Base-by-base conservation (phyloP, 2,888 invertebrate genomes). In the Sphinx pinastri region DNA sequence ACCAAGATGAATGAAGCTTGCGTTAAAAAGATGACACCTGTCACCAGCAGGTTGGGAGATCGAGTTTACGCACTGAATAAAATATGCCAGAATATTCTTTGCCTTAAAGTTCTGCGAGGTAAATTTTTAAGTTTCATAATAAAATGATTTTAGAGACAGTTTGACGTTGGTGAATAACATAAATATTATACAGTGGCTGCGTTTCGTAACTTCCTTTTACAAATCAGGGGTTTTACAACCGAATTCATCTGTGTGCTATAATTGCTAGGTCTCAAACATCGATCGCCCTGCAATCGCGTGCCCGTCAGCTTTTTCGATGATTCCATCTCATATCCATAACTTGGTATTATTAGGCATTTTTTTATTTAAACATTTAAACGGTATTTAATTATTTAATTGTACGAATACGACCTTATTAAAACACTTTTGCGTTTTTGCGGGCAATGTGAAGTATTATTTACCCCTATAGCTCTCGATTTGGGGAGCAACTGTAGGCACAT, bases 21-120 rank as follows among this genome's bases (percentile, higher is more conserved):
- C 70, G 68, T 70, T 67, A 77, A 76, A 79, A 72, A 77, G 73
- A 73, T 75, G 79, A 77, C 72, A 49, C 51, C 67, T 69, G 74
- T 79, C 76, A 75, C 49, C 7, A 16, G 47, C 63, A 63, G 63
- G 63, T 63, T 47, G 63, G 60, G 11, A 10, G 13, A 14, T 19
- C 7, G 45, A 47, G 14, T 16, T 14, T 49, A 49, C 47, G 13
- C 63, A 63, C 63, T 19, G 63, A 19, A 49, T 49, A 63, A 60
- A 47, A 12, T 60, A 45, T 38, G 8, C n/a, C 60, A 0, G 5
- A 16, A 8, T 47, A 47, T 16, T 60, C 16, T 54, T 10, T 47
- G 60, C 45, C 5, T 47, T 45, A 12, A 47, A 47, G n/a, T 60
- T 45, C 38, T 45, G 11, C 10, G 16, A 12, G 6, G 8, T 31